Evolutionary conservation across 2,113 vertebrate species (phyloP).

Genomic region (Scomber japonicus): DNA sequence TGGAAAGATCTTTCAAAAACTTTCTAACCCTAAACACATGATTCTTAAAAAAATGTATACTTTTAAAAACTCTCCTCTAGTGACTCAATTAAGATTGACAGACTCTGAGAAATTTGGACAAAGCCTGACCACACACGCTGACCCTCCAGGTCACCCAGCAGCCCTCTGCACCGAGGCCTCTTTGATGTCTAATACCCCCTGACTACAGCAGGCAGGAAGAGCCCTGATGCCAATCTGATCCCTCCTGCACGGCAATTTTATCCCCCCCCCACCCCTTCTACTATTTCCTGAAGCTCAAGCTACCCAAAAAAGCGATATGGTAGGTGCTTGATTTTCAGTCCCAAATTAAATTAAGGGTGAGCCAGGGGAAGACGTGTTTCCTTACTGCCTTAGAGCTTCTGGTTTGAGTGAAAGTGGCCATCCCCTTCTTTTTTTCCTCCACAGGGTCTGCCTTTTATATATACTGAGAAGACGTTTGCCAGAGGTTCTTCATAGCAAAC

Average conservation of each 20-base stretch:
- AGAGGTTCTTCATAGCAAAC: not conserved
- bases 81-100: conserved; percentile 10
- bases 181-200: conserved; percentile 58
- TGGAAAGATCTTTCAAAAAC: not conserved
- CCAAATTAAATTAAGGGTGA: conserved; percentile 41
- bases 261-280: conserved; percentile 2
- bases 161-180: conserved; percentile 37
- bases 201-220: conserved; percentile 57
- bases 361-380: not conserved
- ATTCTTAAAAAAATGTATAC: not conserved
- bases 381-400: conserved; percentile 16
- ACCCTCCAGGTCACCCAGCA: conserved; percentile 45
- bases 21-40: not conserved
- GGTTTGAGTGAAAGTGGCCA: not conserved
- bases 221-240: conserved; percentile 54
- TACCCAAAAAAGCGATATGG: not conserved
- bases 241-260: conserved; percentile 51
- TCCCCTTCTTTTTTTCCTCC: not conserved
- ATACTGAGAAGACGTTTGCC: not conserved
- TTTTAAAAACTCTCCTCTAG: not conserved
- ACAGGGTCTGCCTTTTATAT: not conserved
- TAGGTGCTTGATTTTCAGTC: conserved; percentile 41
- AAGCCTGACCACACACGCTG: conserved; percentile 50
- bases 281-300: conserved; percentile 41
- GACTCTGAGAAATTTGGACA: conserved; percentile 29